Evolutionary conservation across 2,797 vertebrate species (phyloP).

Genomic region (Myotis myotis): DNA sequence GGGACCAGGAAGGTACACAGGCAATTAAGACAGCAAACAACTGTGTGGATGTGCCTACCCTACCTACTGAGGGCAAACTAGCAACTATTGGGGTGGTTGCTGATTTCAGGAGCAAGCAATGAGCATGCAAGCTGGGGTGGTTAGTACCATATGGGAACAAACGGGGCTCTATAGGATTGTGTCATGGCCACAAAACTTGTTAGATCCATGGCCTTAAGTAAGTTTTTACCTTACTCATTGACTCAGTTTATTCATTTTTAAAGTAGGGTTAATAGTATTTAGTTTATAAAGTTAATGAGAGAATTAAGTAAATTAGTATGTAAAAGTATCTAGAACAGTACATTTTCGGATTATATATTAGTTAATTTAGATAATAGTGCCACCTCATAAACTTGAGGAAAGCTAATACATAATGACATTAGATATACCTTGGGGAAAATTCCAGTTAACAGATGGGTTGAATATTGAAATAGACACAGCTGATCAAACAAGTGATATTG

Average conservation of each 20-base stretch:
- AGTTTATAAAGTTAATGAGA: constrained; percentile 15
- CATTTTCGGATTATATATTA: background rate
- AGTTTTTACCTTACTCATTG: background rate
- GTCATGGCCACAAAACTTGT: too few relatives aligned
- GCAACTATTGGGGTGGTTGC: background rate
- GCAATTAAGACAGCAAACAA: background rate
- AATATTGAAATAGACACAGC: background rate
- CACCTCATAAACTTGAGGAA: background rate
- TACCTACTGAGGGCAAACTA: background rate
- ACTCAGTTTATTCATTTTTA: background rate
- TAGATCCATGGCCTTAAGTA: background rate
- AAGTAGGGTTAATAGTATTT: background rate
- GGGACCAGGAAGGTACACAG: background rate
- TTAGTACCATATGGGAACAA: background rate
- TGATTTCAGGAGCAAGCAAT: background rate
- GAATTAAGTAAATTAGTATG: background rate
- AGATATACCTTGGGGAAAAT: background rate
- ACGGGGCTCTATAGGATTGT: too few relatives aligned
- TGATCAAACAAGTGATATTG: background rate
- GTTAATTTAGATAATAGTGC: background rate
- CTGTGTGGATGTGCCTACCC: too few relatives aligned
- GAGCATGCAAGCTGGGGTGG: background rate
- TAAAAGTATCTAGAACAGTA: background rate
- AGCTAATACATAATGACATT: background rate
- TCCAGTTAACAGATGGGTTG: background rate